A percentile compares a stretch with the other conserved stretches of the same genome.
Conservation (phyloP, 2,888 invertebrate species). For the Drosophila borborema region DNA sequence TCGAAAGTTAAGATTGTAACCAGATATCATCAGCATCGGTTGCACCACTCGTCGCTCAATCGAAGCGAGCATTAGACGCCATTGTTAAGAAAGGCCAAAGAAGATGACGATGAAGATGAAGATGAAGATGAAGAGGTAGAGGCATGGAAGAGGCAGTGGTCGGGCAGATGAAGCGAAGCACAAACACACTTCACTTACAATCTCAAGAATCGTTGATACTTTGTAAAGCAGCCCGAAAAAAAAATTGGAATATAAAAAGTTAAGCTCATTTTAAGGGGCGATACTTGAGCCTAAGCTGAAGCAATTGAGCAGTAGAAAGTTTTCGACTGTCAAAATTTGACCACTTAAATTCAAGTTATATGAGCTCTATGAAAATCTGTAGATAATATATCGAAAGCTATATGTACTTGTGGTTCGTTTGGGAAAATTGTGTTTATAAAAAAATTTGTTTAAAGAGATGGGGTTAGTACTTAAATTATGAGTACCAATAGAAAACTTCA, state of each 20-base stretch:
- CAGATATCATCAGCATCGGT: slow-evolving; percentile 32
- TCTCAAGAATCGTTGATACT: slow-evolving; percentile 6
- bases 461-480: neutral
- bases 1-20: slow-evolving; percentile 50
- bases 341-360: neutral
- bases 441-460: neutral
- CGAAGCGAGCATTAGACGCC: slow-evolving; percentile 34
- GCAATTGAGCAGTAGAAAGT: slow-evolving; percentile 4
- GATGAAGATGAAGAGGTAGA: neutral
- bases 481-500: neutral
- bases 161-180: neutral
- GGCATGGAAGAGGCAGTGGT: neutral
- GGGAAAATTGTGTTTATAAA: neutral
- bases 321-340: slow-evolving; percentile 1
- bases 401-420: neutral
- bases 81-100: slow-evolving; percentile 32
- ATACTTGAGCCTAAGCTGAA: neutral
- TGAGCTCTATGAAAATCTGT: neutral
- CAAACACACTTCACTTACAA: slow-evolving; percentile 28
- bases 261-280: slow-evolving; percentile 1
- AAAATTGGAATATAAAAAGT: neutral
- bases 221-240: neutral
- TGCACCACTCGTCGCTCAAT: slow-evolving; percentile 17
- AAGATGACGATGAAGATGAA: neutral
- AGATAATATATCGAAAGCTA: neutral